Conservation (phyloP, 2,888 invertebrate species). For the Gibbula magus region DNA sequence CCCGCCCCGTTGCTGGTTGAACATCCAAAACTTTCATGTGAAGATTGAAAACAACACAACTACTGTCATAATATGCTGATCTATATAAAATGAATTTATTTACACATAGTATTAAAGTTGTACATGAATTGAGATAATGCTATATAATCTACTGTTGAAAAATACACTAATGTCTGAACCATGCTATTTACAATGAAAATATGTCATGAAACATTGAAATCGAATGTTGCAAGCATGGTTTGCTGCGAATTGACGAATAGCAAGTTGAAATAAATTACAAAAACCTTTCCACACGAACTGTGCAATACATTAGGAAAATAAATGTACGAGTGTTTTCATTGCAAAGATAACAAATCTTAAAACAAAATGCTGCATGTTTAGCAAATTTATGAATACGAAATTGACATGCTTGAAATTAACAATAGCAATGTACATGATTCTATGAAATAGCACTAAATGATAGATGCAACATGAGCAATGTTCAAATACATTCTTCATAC, state of each 20-base stretch:
- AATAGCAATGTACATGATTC: too few relatives aligned
- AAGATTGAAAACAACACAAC: background rate
- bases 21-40: background rate
- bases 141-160: background rate
- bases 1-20: too few relatives aligned
- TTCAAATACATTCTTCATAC: too few relatives aligned
- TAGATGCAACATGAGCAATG: too few relatives aligned
- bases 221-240: background rate
- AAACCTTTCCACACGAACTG: background rate
- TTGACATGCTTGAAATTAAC: too few relatives aligned
- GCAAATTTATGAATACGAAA: too few relatives aligned
- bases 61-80: background rate
- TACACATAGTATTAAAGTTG: slow-evolving; percentile 5
- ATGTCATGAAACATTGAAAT: background rate
- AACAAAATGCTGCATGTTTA: too few relatives aligned
- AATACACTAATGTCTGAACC: background rate
- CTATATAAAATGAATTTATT: slow-evolving; percentile 26
- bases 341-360: background rate
- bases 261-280: slow-evolving; percentile 10
- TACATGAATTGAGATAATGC: background rate
- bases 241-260: background rate
- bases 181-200: slow-evolving; percentile 7
- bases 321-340: background rate
- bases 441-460: too few relatives aligned
- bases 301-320: slow-evolving; percentile 1